Conservation (phyloP, 2,113 vertebrate genomes). For the Chaetops frenatus region DNA sequence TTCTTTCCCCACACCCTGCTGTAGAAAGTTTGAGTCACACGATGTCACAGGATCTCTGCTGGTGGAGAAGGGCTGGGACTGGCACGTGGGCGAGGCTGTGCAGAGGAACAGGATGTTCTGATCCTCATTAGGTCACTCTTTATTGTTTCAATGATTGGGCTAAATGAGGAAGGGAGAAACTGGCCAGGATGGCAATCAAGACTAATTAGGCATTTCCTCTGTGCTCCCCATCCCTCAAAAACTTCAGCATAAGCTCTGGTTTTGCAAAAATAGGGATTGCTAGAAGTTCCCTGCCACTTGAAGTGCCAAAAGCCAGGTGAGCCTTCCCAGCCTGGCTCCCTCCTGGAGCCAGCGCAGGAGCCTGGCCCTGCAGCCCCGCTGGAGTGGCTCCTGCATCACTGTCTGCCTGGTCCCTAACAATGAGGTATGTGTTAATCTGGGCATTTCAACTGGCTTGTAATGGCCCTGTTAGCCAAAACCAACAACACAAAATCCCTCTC, state of each 20-base stretch:
- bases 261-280: not conserved
- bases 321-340: not conserved
- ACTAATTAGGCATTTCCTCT: constrained; percentile 1
- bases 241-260: not conserved
- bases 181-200: not conserved
- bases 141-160: not conserved
- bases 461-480: constrained; percentile 63
- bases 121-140: not conserved
- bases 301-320: not conserved
- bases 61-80: not conserved
- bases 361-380: not conserved
- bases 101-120: not conserved
- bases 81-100: rapidly evolving
- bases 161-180: not conserved
- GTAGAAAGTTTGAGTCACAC: not conserved
- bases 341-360: not conserved
- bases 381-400: not conserved
- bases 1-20: not conserved
- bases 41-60: not conserved
- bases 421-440: constrained; percentile 76
- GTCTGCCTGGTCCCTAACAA: constrained; percentile 45
- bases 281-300: not conserved
- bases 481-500: constrained; percentile 68
- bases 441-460: constrained; percentile 60
- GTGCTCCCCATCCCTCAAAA: not conserved